phyloP scores from a whole-genome alignment of 1,140 invertebrate genomes.

The Drosophila bifasciata region DNA sequence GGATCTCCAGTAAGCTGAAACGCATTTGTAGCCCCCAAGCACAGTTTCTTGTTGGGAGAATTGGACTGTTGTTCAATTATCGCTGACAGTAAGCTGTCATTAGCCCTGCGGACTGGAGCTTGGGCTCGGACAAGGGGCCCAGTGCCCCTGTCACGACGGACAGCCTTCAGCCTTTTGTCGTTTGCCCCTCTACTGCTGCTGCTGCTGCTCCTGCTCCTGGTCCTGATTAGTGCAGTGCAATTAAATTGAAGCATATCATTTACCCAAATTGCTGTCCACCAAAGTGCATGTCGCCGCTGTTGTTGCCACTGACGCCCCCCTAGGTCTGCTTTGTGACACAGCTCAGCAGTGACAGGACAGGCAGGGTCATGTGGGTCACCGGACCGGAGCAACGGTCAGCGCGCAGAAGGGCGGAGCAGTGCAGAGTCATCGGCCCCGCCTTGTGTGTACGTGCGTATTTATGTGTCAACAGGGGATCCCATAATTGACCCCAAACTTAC shows the following conservation, averaged over 20 bases:
- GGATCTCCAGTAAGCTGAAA: too few species aligned
- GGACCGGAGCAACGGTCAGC: conserved; percentile 5
- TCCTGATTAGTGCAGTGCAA: conserved; percentile 53
- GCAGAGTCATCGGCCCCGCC: too few species aligned
- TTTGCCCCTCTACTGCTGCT: too few species aligned
- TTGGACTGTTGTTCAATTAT: conserved; percentile 27
- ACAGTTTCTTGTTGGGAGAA: too few species aligned
- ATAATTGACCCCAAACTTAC: background rate
- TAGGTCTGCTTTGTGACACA: too few species aligned
- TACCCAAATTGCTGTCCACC: conserved; percentile 36
- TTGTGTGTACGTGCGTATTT: conserved; percentile 29
- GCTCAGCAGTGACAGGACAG: too few species aligned
- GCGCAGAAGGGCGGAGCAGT: background rate
- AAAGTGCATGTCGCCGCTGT: conserved; percentile 15
- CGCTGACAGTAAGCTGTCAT: conserved; percentile 21
- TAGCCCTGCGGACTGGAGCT: conserved; percentile 10
- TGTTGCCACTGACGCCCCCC: background rate
- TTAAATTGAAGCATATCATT: conserved; percentile 57
- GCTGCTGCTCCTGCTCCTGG: background rate
- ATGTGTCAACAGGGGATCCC: conserved; percentile 43
- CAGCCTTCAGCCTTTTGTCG: conserved; percentile 37
- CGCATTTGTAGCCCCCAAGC: too few species aligned
- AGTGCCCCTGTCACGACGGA: too few species aligned
- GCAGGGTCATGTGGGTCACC: conserved; percentile 19
- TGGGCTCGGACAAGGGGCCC: too few species aligned